Base-by-base conservation (phyloP, 2,888 invertebrate species). In the Raillietiella orientalis region DNA sequence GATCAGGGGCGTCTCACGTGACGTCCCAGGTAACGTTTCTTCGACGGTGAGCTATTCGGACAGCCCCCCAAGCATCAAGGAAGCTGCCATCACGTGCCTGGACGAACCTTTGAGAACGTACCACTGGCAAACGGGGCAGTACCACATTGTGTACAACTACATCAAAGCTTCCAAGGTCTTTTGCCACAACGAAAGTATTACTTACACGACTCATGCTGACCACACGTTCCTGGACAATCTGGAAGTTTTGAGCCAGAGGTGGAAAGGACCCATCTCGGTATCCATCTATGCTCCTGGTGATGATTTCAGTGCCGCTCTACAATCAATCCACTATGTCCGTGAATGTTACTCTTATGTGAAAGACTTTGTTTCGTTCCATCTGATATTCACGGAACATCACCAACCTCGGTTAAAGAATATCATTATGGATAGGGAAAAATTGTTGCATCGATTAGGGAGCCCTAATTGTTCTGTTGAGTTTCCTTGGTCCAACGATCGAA, bases 171-270 rank as follows among this genome's bases (percentile, higher is more conserved):
- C 32, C 28, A 26, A 30, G 23, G 13, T 33, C 21, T 35, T 66
- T 25, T 55, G 52, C 40, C 77, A 77, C 47, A 66, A 71, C 47
- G 72, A 75, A 47, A 64, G 64, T 35, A 59, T 82, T 34, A 82
- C 82, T 2, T 77, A 79, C 41, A 75, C 79, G 17, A 82, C 82
- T 9, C 82, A 82, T 46, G 75, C 72, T 4, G 79, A 79, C 40
- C 74, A 62, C 49, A 72, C 75, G 36, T 82, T 77, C 52, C 58
- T 82, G 41, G 72, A 79, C 47, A 82, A 84, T 48, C 55, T 79
- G 38, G 59, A 64, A 43, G 72, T 75, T 31, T 52, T 84, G 38
- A 50, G 77, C 41, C 66, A 71, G 43, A 58, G 66, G 50, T 82
- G 79, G 79, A 59, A 62, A 43, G 75, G 74, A 2, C 79, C 79